Conservation (phyloP, 2,888 invertebrate genomes). For the Lasioglossum figueresi region DNA sequence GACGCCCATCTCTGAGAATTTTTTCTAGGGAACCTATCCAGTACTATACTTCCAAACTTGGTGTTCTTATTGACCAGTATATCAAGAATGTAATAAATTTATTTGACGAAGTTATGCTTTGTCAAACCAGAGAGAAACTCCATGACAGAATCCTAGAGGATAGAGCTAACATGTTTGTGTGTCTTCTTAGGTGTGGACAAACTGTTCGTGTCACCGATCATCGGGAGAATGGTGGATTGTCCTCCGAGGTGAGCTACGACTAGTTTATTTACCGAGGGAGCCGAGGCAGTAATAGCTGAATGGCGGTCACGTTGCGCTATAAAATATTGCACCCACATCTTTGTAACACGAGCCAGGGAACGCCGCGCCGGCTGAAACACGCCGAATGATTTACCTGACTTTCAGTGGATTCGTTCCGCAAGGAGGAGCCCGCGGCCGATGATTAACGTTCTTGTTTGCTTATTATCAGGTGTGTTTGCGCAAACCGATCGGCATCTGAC, state of each 20-base stretch:
- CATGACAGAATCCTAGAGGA: neutral
- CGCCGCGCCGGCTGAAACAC: slow-evolving; percentile 32
- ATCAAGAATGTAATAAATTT: neutral
- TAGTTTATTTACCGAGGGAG: slow-evolving; percentile 7
- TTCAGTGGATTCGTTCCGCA: slow-evolving; percentile 43
- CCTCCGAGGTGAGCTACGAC: neutral
- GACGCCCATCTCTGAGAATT: neutral
- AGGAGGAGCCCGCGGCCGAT: slow-evolving; percentile 33
- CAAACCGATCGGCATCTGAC: slow-evolving; percentile 53
- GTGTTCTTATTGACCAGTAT: neutral
- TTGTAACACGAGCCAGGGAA: slow-evolving; percentile 28
- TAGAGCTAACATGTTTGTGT: neutral
- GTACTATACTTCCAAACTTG: neutral
- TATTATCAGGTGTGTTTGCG: slow-evolving; percentile 44
- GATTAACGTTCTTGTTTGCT: slow-evolving; percentile 54
- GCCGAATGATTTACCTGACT: slow-evolving; percentile 53
- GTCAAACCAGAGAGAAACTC: neutral
- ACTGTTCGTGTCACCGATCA: neutral
- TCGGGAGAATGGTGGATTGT: neutral
- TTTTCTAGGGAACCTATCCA: neutral
- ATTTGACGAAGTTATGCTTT: neutral
- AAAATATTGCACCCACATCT: slow-evolving; percentile 40
- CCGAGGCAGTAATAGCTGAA: slow-evolving; percentile 24
- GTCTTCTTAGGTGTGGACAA: neutral
- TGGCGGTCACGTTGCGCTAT: slow-evolving; percentile 22